phyloP scores from a whole-genome alignment of 2,797 vertebrate genomes.

The Clarias pachynema region DNA sequence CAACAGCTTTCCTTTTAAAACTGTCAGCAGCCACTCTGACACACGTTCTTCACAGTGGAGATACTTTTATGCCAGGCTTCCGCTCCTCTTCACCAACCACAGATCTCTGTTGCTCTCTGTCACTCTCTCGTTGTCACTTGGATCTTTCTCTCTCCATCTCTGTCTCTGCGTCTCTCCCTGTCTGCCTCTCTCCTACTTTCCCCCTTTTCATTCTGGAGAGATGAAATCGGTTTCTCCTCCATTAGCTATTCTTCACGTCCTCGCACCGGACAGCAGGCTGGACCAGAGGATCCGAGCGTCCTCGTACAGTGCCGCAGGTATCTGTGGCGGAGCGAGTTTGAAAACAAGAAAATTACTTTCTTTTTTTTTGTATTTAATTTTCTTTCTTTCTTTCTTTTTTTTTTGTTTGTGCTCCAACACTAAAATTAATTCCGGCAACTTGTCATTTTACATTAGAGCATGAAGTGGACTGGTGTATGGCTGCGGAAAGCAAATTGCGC shows the following conservation, averaged over 20 bases:
- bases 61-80: conserved; percentile 71
- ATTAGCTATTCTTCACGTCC: conserved; percentile 69
- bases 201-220: conserved; percentile 64
- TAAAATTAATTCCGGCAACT: conserved; percentile 75
- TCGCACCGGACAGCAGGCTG: conserved; percentile 41
- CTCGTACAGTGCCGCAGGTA: conserved; percentile 60
- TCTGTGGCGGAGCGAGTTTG: conserved; percentile 45
- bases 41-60: conserved; percentile 63
- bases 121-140: conserved; percentile 43
- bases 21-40: conserved; percentile 59
- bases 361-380: conserved; percentile 60
- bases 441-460: conserved; percentile 81
- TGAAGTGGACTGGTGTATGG: conserved; percentile 67
- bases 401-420: conserved; percentile 59
- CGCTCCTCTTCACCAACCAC: conserved; percentile 60
- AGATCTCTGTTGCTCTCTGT: conserved; percentile 33
- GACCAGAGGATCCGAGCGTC: conserved; percentile 65
- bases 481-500: conserved; percentile 67
- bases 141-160: conserved; percentile 53
- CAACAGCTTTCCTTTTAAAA: conserved; percentile 71
- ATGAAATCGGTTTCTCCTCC: conserved; percentile 77
- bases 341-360: conserved; percentile 61
- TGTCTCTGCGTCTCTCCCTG: conserved; percentile 57
- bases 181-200: conserved; percentile 55
- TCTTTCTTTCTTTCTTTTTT: conserved; percentile 49